Percentiles rank a stretch among this genome's conserved stretches.
Evolutionary conservation across 2,113 vertebrate species (phyloP).

Genomic region (Oncorhynchus masou): DNA sequence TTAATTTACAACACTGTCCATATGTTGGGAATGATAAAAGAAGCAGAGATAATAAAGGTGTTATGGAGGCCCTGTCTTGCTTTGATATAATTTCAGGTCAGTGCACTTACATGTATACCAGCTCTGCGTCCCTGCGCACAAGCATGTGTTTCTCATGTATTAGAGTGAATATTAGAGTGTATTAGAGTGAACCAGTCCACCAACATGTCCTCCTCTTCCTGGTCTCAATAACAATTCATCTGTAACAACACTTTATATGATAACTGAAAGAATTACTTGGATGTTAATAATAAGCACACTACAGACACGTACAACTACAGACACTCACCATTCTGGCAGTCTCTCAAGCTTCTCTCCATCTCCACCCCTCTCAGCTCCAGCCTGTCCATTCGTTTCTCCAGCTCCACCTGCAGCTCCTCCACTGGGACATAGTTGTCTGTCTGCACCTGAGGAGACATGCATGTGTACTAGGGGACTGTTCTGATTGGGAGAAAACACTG

Average conservation of each 20-base stretch:
- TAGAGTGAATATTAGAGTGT: slow-evolving; percentile 87
- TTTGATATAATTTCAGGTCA: neutral
- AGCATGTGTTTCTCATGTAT: slow-evolving; percentile 86
- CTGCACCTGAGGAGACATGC: slow-evolving; percentile 77
- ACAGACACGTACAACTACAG: neutral
- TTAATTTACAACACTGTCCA: neutral
- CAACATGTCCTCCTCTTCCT: slow-evolving; percentile 81
- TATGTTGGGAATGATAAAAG: neutral
- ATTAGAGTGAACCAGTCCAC: slow-evolving; percentile 89
- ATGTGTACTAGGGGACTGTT: neutral
- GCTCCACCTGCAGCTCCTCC: slow-evolving; percentile 81
- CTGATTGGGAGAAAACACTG: neutral
- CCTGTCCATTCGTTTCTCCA: slow-evolving; percentile 79
- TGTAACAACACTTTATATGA: too few species aligned
- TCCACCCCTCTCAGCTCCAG: slow-evolving; percentile 83
- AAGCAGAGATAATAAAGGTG: neutral
- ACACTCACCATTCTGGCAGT: slow-evolving; percentile 70
- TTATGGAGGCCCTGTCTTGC: neutral
- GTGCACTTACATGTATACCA: slow-evolving; percentile 86
- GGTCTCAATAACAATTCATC: slow-evolving; percentile 27
- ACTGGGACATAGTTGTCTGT: slow-evolving; percentile 78
- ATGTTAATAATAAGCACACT: too few species aligned
- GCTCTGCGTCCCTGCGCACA: slow-evolving; percentile 82
- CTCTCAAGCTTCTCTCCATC: slow-evolving; percentile 83
- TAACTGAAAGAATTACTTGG: too few species aligned